A percentile compares a stretch with the other conserved stretches of the same genome.
Conservation (phyloP, 1,140 invertebrate species). For the Meloidogyne exigua region DNA sequence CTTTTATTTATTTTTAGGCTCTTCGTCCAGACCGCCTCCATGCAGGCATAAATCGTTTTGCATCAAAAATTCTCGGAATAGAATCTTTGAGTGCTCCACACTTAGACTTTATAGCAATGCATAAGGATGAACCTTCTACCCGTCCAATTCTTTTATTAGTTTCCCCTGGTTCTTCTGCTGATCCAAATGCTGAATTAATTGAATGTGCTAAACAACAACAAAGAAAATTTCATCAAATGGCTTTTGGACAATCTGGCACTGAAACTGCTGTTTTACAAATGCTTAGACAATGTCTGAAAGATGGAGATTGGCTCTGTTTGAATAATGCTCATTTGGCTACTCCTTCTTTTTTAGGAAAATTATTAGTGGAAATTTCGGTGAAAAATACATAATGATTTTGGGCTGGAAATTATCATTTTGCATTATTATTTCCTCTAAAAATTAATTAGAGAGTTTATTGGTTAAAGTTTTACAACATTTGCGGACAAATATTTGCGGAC, state of each 20-base stretch:
- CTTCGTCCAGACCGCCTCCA: slow-evolving; percentile 78
- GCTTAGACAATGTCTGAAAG: slow-evolving; percentile 55
- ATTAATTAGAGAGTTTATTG: too few relatives aligned
- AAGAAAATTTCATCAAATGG: slow-evolving; percentile 39
- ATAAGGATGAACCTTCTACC: slow-evolving; percentile 67
- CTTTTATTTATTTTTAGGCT: too few relatives aligned
- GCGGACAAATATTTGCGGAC: too few relatives aligned
- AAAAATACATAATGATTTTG: background rate
- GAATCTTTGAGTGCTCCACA: slow-evolving; percentile 69
- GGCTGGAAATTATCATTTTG: too few relatives aligned
- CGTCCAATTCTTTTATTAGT: slow-evolving; percentile 76
- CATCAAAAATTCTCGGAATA: slow-evolving; percentile 69
- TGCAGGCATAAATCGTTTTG: slow-evolving; percentile 73
- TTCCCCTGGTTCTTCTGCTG: slow-evolving; percentile 71
- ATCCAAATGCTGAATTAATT: slow-evolving; percentile 78
- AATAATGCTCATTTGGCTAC: slow-evolving; percentile 81
- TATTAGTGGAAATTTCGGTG: background rate
- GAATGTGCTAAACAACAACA: slow-evolving; percentile 69
- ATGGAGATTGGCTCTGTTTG: slow-evolving; percentile 42
- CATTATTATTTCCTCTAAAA: too few relatives aligned
- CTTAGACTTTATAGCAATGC: slow-evolving; percentile 70
- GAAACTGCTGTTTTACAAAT: slow-evolving; percentile 33
- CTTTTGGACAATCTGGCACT: slow-evolving; percentile 47
- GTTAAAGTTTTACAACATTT: too few relatives aligned
- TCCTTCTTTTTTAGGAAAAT: slow-evolving; percentile 65